phyloP scores from a whole-genome alignment of 2,797 vertebrate species.

The Pachyuromys duprasi region DNA sequence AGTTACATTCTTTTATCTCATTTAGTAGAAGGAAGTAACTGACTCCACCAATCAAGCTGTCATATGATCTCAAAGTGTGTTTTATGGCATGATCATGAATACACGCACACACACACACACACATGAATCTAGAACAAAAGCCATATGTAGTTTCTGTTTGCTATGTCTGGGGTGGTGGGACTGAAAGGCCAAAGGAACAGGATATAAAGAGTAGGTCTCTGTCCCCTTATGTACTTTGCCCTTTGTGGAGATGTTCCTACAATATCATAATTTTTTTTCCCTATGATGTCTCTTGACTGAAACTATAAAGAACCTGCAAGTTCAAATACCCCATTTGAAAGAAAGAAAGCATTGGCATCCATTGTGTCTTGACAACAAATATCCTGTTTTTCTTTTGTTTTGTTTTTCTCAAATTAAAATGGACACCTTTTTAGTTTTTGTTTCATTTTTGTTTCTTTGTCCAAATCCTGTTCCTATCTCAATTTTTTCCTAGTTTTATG shows the following conservation, averaged over 20 bases:
- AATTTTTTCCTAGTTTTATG: not conserved
- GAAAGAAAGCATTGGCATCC: not conserved
- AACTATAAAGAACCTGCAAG: not conserved
- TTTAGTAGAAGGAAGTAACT: not conserved
- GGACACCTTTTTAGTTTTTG: too few species aligned
- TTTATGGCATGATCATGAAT: not conserved
- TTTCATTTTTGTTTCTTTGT: not conserved
- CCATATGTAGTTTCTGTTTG: not conserved
- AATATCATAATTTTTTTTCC: not conserved
- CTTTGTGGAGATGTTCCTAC: not conserved
- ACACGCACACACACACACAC: not conserved
- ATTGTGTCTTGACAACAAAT: not conserved
- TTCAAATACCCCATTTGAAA: not conserved
- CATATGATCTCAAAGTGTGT: not conserved
- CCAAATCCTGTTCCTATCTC: not conserved
- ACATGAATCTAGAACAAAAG: not conserved
- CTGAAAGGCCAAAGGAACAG: not conserved
- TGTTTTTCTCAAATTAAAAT: not conserved
- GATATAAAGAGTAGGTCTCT: rapidly evolving
- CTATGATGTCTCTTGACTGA: not conserved
- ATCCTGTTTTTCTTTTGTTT: not conserved
- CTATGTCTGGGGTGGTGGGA: not conserved
- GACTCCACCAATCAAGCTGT: not conserved
- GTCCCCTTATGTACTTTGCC: rapidly evolving
- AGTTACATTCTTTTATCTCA: not conserved